phyloP scores from a whole-genome alignment of 1,140 invertebrate species.

The Drosophila azteca region DNA sequence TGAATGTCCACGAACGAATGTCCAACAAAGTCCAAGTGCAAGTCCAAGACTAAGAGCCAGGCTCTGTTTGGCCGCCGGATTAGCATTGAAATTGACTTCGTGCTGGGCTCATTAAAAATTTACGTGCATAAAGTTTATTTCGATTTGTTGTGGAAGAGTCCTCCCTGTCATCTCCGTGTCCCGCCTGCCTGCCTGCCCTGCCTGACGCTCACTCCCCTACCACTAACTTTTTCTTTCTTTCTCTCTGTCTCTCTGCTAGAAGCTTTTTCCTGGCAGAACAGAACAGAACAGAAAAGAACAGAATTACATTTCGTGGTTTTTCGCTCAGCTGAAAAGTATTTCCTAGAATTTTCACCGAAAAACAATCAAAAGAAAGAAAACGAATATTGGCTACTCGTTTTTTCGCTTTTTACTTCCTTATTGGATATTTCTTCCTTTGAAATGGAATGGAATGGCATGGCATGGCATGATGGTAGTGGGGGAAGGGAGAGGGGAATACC shows the following conservation, averaged over 20 bases:
- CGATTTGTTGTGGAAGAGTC: conserved; percentile 64
- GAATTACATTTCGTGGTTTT: conserved; percentile 44
- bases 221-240: no score
- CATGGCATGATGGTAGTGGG: no score
- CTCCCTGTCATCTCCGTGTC: neutral
- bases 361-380: conserved; percentile 31
- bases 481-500: no score
- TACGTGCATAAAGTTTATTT: conserved; percentile 81
- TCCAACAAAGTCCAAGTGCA: conserved; percentile 1
- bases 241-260: no score
- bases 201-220: neutral
- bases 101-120: conserved; percentile 82
- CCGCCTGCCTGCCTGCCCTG: conserved; percentile 14
- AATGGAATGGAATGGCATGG: neutral
- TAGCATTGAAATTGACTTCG: conserved; percentile 82
- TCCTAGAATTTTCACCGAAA: conserved; percentile 43
- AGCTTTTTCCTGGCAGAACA: neutral
- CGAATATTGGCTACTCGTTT: conserved; percentile 37
- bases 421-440: conserved; percentile 40
- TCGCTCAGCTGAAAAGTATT: conserved; percentile 45
- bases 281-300: neutral
- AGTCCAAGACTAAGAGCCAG: neutral
- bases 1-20: conserved; percentile 38
- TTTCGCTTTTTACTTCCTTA: conserved; percentile 61
- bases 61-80: conserved; percentile 59